Percentiles rank a stretch among this genome's conserved stretches.
phyloP scores from a whole-genome alignment of 2,888 invertebrate species.

The Galerucella nymphaeae region DNA sequence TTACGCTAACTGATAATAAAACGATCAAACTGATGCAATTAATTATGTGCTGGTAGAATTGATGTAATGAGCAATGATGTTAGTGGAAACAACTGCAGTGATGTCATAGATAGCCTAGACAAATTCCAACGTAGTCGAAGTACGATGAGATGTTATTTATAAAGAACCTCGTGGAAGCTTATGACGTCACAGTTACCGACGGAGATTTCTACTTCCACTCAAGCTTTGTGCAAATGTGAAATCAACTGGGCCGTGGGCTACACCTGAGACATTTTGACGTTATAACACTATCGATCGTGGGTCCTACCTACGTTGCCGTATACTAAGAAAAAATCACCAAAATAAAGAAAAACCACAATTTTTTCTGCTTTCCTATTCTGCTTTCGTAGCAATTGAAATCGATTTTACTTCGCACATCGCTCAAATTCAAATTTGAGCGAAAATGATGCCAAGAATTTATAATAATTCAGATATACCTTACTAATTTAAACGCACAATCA shows the following conservation, averaged over 20 bases:
- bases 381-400: neutral
- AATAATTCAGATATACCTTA: neutral
- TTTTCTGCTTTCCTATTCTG: neutral
- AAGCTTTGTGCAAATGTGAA: conserved; percentile 29
- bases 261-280: conserved; percentile 36
- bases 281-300: conserved; percentile 29
- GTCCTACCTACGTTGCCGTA: conserved; percentile 23
- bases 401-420: neutral
- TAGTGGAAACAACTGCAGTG: conserved; percentile 33
- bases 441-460: neutral
- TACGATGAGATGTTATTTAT: conserved; percentile 58
- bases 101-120: conserved; percentile 36
- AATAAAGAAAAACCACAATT: neutral
- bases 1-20: conserved; percentile 4
- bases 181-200: conserved; percentile 57
- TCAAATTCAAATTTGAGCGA: neutral
- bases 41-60: conserved; percentile 3
- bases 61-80: conserved; percentile 11
- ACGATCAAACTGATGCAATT: conserved; percentile 1
- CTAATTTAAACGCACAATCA: neutral
- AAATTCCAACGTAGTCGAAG: conserved; percentile 36
- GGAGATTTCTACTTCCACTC: conserved; percentile 25
- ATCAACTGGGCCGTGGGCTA: conserved; percentile 33
- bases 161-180: conserved; percentile 60
- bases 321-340: conserved; percentile 1